These are phyloP conservation scores for Lamproptera curius DNA, from an alignment of 2,888 invertebrate genomes.

Conservation along the genomic window DNA sequence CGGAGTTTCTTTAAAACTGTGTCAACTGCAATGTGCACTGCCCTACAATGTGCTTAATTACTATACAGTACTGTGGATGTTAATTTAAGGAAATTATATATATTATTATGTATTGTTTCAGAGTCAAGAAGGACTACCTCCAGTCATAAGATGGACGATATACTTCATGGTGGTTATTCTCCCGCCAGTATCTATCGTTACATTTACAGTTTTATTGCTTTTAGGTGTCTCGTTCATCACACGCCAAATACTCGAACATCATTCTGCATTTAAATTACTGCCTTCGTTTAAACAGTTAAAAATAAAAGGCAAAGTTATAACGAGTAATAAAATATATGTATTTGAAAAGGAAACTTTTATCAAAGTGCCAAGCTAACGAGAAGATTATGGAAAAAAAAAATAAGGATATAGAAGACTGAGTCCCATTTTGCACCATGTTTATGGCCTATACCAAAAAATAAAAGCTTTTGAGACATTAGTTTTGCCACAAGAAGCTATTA, in stretches of 20 bases:
- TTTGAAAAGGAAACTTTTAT: conserved; percentile 21
- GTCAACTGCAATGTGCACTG: no score
- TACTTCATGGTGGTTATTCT: conserved; percentile 71
- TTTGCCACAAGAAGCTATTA: background rate
- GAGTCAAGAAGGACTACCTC: conserved; percentile 78
- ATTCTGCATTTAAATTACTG: conserved; percentile 17
- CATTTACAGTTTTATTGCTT: conserved; percentile 39
- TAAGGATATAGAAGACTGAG: conserved; percentile 29
- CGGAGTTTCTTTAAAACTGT: no score
- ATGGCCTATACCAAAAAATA: conserved; percentile 27
- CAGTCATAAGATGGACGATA: conserved; percentile 61
- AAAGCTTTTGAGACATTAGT: background rate
- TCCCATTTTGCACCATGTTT: conserved; percentile 19
- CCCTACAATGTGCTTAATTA: no score
- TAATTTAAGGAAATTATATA: no score
- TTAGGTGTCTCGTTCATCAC: conserved; percentile 48
- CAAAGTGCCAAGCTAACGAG: conserved; percentile 19
- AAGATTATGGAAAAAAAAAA: background rate
- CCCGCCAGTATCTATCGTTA: conserved; percentile 61
- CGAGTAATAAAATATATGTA: conserved; percentile 16
- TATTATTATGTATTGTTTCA: conserved; percentile 65
- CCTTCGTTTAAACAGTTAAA: conserved; percentile 12
- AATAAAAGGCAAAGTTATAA: conserved; percentile 11
- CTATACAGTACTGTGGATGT: no score
- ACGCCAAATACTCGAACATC: conserved; percentile 46